Evolutionary conservation across 2,888 invertebrate genomes (phyloP).

Genomic region (Pomacea canaliculata): DNA sequence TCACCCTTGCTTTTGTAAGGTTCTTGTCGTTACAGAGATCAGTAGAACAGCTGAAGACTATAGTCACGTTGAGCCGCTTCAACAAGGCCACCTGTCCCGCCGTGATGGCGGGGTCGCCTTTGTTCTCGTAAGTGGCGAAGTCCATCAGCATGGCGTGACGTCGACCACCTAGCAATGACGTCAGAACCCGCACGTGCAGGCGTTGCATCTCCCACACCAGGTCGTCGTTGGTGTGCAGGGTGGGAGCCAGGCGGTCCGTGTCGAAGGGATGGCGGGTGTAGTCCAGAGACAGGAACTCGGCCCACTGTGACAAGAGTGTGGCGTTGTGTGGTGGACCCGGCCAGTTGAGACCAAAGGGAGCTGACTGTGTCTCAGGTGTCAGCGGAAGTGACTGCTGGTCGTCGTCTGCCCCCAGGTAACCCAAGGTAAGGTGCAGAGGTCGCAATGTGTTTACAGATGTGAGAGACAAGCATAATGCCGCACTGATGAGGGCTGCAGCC

Average conservation of each 20-base stretch:
- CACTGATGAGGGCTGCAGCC: no score
- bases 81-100: slow-evolving; percentile 30
- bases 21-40: slow-evolving; percentile 11
- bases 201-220: slow-evolving; percentile 35
- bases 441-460: no score
- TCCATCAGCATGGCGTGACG: slow-evolving; percentile 36
- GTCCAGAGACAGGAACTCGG: not conserved
- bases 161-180: slow-evolving; percentile 22
- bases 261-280: not conserved
- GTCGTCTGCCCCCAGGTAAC: no score
- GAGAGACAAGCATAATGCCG: no score
- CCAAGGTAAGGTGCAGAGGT: no score
- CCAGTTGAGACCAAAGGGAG: not conserved
- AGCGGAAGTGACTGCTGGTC: no score
- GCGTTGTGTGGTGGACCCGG: not conserved
- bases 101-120: slow-evolving; percentile 38
- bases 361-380: no score
- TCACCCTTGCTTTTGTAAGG: not conserved
- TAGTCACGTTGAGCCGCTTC: slow-evolving; percentile 16
- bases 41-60: slow-evolving; percentile 24
- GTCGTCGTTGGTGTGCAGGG: slow-evolving; percentile 19
- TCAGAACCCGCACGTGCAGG: slow-evolving; percentile 29
- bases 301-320: not conserved
- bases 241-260: slow-evolving; percentile 14
- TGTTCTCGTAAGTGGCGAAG: slow-evolving; percentile 34